These are phyloP conservation scores for Tetrax tetrax DNA, from an alignment of 2,113 vertebrate species.

Conservation along the genomic window DNA sequence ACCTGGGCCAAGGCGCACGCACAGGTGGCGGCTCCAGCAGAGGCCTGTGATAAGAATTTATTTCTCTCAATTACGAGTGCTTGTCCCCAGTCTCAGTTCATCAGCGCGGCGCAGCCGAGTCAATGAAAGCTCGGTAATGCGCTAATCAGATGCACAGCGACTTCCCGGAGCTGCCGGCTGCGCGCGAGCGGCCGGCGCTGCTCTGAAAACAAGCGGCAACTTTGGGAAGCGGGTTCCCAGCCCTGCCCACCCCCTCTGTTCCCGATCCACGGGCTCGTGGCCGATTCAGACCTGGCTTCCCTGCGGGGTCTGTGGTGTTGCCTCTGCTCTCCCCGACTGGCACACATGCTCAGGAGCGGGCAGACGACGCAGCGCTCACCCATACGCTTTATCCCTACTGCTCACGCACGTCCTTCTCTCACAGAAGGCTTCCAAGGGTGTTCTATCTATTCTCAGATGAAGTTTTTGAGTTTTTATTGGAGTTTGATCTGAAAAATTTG, in stretches of 20 bases:
- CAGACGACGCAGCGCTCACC: neutral
- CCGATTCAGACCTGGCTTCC: neutral
- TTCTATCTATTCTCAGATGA: neutral
- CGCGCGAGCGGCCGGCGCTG: neutral
- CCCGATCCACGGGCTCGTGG: accelerated
- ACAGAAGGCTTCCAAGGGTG: neutral
- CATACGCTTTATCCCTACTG: accelerated
- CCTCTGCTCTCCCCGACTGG: accelerated
- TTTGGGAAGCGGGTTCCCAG: neutral
- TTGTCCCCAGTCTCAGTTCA: constrained; percentile 91
- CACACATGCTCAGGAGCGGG: accelerated
- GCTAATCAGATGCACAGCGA: constrained; percentile 85
- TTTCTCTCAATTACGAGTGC: constrained; percentile 89
- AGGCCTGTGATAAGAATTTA: constrained; percentile 90
- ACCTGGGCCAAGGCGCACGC: neutral
- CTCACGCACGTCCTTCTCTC: neutral
- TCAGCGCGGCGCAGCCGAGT: constrained; percentile 84
- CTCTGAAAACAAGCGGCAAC: neutral
- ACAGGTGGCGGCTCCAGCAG: constrained; percentile 23
- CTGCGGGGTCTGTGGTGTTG: accelerated
- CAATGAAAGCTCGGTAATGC: constrained; percentile 88
- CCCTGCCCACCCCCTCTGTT: neutral
- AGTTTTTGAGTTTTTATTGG: neutral
- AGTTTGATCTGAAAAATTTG: neutral
- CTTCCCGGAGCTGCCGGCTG: constrained; percentile 67